A percentile compares a stretch with the other conserved stretches of the same genome.
Conservation (phyloP, 1,140 invertebrate genomes). For the Drosophila athabasca region DNA sequence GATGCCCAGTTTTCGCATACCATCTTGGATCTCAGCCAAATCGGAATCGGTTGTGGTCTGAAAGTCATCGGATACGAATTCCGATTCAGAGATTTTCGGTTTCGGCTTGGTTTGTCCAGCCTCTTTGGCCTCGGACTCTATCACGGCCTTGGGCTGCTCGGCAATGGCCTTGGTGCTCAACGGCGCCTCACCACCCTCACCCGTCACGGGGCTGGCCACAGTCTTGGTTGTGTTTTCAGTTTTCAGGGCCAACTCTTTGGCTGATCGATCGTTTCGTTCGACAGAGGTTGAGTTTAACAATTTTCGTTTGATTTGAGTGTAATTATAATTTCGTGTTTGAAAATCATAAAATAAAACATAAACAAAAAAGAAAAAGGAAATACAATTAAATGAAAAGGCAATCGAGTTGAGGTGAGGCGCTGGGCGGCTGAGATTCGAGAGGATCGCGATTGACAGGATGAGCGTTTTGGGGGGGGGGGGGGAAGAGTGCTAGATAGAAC, state of each 20-base stretch:
- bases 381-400: slow-evolving; percentile 9
- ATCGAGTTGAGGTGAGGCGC: slow-evolving; percentile 33
- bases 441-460: slow-evolving; percentile 42
- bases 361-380: slow-evolving; percentile 16
- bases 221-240: slow-evolving; percentile 38
- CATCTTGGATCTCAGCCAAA: slow-evolving; percentile 88
- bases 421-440: slow-evolving; percentile 38
- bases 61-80: slow-evolving; percentile 89
- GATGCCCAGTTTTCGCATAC: slow-evolving; percentile 88
- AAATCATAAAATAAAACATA: slow-evolving; percentile 31
- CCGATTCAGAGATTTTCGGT: slow-evolving; percentile 82
- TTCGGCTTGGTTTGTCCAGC: slow-evolving; percentile 3
- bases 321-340: slow-evolving; percentile 52
- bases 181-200: slow-evolving; percentile 9
- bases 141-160: slow-evolving; percentile 54
- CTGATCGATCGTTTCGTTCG: slow-evolving; percentile 38
- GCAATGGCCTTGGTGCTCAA: slow-evolving; percentile 23
- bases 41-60: slow-evolving; percentile 85
- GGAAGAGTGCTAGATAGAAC: slow-evolving; percentile 15
- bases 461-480: neutral
- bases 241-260: slow-evolving; percentile 24
- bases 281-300: slow-evolving; percentile 44
- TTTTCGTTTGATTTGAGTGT: slow-evolving; percentile 35
- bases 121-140: slow-evolving; percentile 30
- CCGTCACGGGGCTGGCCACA: slow-evolving; percentile 19